Percentiles rank a stretch among this genome's conserved stretches.
Conservation (phyloP, 1,140 invertebrate genomes). For the Ylistrum balloti region DNA sequence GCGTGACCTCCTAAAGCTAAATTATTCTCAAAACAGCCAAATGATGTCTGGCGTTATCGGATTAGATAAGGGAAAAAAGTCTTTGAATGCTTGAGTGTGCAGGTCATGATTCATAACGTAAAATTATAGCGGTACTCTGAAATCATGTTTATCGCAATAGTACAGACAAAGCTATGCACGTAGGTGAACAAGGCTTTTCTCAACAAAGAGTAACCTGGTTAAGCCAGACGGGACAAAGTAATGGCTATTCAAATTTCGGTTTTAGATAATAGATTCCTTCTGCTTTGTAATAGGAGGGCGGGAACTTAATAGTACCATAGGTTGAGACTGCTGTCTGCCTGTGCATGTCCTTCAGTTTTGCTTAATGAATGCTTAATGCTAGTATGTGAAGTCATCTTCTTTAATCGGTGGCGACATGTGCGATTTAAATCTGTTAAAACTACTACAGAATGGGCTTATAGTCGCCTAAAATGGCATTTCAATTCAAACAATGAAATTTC, state of each 20-base stretch:
- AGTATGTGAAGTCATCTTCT: neutral
- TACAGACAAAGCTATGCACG: neutral
- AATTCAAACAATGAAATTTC: neutral
- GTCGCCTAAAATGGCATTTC: neutral
- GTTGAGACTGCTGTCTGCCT: neutral
- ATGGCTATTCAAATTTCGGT: too few species aligned
- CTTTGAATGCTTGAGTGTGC: neutral
- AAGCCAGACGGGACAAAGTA: too few species aligned
- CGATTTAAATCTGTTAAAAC: neutral
- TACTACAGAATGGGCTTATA: neutral
- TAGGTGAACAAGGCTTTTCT: too few species aligned
- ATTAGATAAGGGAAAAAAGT: neutral
- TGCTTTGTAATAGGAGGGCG: too few species aligned
- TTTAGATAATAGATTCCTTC: too few species aligned
- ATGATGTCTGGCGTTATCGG: neutral
- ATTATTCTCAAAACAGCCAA: neutral
- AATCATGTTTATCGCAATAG: neutral
- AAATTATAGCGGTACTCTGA: neutral
- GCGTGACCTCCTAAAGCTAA: neutral
- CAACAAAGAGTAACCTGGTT: too few species aligned
- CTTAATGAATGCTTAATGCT: neutral
- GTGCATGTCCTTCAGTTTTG: too few species aligned
- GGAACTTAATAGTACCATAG: neutral
- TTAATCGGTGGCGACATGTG: neutral
- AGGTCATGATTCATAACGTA: too few species aligned